phyloP scores from a whole-genome alignment of 2,888 invertebrate genomes.

The Hartigia nigra region DNA sequence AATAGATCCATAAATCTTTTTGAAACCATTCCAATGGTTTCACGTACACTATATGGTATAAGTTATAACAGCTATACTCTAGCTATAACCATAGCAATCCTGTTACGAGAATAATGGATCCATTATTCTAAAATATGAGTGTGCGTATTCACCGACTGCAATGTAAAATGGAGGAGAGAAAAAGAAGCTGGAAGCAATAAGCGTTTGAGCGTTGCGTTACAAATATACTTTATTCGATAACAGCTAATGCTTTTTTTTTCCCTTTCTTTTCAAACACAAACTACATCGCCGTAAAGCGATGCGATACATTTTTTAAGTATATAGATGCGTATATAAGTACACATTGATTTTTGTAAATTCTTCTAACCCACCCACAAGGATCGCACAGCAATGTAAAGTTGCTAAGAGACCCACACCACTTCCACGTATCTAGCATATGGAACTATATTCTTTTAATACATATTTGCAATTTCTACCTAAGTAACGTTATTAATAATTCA shows the following conservation, averaged over 20 bases:
- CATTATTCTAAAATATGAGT: not conserved
- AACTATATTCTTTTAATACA: conserved; percentile 26
- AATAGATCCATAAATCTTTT: not conserved
- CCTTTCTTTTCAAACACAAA: conserved; percentile 32
- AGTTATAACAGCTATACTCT: not conserved
- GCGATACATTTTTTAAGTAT: conserved; percentile 35
- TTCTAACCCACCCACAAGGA: conserved; percentile 26
- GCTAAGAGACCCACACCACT: conserved; percentile 2
- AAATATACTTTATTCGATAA: conserved; percentile 56
- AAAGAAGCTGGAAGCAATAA: not conserved
- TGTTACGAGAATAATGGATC: not conserved
- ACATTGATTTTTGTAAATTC: conserved; percentile 41
- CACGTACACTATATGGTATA: not conserved
- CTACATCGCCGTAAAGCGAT: conserved; percentile 35
- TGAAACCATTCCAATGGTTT: not conserved
- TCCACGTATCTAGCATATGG: conserved; percentile 19
- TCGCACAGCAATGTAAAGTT: conserved; percentile 3
- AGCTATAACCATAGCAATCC: not conserved
- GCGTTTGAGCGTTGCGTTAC: conserved; percentile 38
- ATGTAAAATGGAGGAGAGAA: not conserved
- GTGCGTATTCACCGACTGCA: not conserved
- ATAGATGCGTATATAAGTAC: conserved; percentile 47
- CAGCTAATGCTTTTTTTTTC: conserved; percentile 27
- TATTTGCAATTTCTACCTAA: conserved; percentile 15
- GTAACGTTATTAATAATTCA: not conserved